These are phyloP conservation scores for Amphipyra berbera DNA, from an alignment of 2,888 invertebrate species.

Conservation along the genomic window DNA sequence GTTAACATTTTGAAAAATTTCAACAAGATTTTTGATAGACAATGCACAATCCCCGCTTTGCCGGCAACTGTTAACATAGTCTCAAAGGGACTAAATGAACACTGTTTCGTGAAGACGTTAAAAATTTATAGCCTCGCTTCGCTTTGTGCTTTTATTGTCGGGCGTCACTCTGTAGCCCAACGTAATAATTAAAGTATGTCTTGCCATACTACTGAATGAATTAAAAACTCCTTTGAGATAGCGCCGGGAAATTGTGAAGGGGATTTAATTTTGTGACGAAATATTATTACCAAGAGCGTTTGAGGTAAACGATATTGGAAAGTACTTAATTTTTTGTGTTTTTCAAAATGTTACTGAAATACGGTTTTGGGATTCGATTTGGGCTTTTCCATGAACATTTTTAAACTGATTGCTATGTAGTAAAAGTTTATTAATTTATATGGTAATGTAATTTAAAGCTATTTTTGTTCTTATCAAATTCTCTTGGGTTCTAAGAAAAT, in stretches of 20 bases:
- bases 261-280: conserved; percentile 24
- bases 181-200: conserved; percentile 66
- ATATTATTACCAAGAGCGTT: conserved; percentile 4
- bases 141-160: conserved; percentile 81
- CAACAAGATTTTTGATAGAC: conserved; percentile 39
- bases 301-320: not conserved
- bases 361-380: too few species aligned
- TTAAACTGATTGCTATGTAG: not conserved
- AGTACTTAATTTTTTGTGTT: not conserved
- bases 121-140: conserved; percentile 79
- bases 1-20: conserved; percentile 10
- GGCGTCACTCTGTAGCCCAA: conserved; percentile 55
- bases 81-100: conserved; percentile 77
- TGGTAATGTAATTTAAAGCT: too few species aligned
- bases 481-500: too few species aligned
- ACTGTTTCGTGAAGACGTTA: conserved; percentile 82
- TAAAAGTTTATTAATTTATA: too few species aligned
- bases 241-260: conserved; percentile 25
- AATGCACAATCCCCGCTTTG: conserved; percentile 36
- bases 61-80: conserved; percentile 34
- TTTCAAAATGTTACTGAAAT: too few species aligned
- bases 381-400: too few species aligned
- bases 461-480: too few species aligned
- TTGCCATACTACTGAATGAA: conserved; percentile 53
- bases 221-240: conserved; percentile 56